Conservation (phyloP, 1,140 invertebrate species). For the Rhynchophorus ferrugineus region DNA sequence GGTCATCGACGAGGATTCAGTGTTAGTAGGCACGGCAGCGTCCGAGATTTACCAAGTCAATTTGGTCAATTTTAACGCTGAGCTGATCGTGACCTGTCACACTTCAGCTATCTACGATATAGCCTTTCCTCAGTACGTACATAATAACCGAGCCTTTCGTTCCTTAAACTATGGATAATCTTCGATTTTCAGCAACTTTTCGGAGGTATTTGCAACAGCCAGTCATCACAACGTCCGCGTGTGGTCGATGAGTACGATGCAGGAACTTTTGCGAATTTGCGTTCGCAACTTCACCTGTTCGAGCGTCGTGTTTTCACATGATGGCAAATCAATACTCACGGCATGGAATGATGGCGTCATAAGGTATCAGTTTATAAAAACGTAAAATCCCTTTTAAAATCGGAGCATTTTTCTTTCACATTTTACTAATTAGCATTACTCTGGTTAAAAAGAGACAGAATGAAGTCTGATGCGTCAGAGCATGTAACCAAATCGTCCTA, state of each 20-base stretch:
- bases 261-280: slow-evolving; percentile 73
- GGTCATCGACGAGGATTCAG: slow-evolving; percentile 47
- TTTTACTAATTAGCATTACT: no score
- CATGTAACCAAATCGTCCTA: no score
- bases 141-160: no score
- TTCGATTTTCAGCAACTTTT: slow-evolving; percentile 56
- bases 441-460: no score
- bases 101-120: slow-evolving; percentile 71
- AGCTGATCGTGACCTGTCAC: slow-evolving; percentile 74
- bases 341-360: slow-evolving; percentile 86
- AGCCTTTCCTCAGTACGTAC: slow-evolving; percentile 70
- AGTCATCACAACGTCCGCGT: slow-evolving; percentile 77
- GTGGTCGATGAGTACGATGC: slow-evolving; percentile 67
- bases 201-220: slow-evolving; percentile 78
- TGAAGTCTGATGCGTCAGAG: no score
- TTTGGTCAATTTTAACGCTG: slow-evolving; percentile 58
- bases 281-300: slow-evolving; percentile 82
- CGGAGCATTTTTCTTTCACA: no score
- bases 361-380: no score
- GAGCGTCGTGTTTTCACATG: slow-evolving; percentile 62
- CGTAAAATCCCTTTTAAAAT: no score
- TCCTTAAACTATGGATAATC: neutral
- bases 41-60: slow-evolving; percentile 80
- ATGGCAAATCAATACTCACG: slow-evolving; percentile 69
- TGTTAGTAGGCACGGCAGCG: slow-evolving; percentile 63